Evolutionary conservation across 2,797 vertebrate genomes (phyloP).

Genomic region (Miichthys miiuy): DNA sequence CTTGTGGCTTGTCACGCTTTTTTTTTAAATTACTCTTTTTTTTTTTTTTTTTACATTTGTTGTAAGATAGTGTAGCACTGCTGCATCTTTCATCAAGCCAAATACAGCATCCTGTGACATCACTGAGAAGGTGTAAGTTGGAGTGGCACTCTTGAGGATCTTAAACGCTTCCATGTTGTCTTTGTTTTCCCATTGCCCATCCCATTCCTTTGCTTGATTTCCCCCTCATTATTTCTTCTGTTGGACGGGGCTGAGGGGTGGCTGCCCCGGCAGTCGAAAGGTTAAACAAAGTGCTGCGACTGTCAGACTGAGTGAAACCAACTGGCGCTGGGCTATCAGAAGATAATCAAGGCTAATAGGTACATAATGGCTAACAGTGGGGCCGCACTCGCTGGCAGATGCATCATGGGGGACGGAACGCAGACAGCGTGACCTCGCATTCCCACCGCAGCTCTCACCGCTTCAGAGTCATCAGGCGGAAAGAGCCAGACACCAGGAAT

Average conservation of each 20-base stretch:
- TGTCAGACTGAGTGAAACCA: constrained; percentile 98
- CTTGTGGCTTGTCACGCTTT: constrained; percentile 52
- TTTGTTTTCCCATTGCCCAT: constrained; percentile 81
- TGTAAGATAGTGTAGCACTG: constrained; percentile 34
- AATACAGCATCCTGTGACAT: constrained; percentile 43
- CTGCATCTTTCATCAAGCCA: constrained; percentile 24
- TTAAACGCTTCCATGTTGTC: constrained; percentile 82
- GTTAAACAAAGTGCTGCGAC: constrained; percentile 95
- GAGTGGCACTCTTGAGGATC: constrained; percentile 41
- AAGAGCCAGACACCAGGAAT: constrained; percentile 76
- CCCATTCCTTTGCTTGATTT: constrained; percentile 70
- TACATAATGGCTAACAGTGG: constrained; percentile 97
- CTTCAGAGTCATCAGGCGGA: constrained; percentile 75
- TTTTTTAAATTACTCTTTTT: constrained; percentile 35
- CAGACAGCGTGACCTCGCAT: constrained; percentile 84
- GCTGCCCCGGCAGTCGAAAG: constrained; percentile 89
- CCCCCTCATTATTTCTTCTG: constrained; percentile 87
- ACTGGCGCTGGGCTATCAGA: constrained; percentile 93
- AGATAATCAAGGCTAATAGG: constrained; percentile 99
- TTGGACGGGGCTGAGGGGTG: constrained; percentile 80
- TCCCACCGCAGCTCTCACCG: constrained; percentile 75
- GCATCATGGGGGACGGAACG: constrained; percentile 90
- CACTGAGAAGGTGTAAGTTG: constrained; percentile 33
- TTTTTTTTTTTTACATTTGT: constrained; percentile 28
- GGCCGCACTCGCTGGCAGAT: constrained; percentile 91